A percentile compares a stretch with the other conserved stretches of the same genome.
These are phyloP conservation scores for Heteromormyrus szaboi DNA, from an alignment of 2,797 vertebrate species.

Conservation along the genomic window DNA sequence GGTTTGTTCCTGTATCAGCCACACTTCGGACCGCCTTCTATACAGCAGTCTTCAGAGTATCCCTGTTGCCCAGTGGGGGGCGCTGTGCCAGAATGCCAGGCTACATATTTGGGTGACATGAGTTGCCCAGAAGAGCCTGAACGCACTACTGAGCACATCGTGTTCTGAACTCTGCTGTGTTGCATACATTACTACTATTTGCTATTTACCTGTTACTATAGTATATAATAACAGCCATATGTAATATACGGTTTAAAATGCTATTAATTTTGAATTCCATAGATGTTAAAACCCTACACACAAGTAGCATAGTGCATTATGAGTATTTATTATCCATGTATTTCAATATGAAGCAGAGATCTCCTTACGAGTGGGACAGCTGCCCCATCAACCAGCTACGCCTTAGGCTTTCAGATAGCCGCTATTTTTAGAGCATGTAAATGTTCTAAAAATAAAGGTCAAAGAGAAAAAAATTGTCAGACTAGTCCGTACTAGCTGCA, in stretches of 20 bases:
- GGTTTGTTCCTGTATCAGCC: neutral
- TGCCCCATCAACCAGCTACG: neutral
- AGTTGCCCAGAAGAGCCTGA: neutral
- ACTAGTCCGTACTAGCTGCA: neutral
- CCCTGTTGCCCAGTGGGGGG: neutral
- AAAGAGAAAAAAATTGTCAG: neutral
- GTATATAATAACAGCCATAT: neutral
- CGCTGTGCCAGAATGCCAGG: neutral
- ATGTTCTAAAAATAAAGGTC: constrained; percentile 8
- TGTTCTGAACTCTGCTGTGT: neutral
- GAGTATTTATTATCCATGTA: neutral
- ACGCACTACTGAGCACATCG: neutral
- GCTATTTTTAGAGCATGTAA: constrained; percentile 8
- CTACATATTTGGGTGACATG: neutral
- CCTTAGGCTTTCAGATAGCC: neutral
- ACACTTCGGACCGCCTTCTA: neutral
- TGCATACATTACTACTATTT: neutral
- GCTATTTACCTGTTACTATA: neutral
- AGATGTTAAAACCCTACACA: neutral
- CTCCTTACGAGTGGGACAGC: neutral
- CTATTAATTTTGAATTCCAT: neutral
- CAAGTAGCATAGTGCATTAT: neutral
- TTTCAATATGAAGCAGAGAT: neutral
- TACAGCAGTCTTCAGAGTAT: neutral
- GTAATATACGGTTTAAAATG: neutral